A percentile compares a stretch with the other conserved stretches of the same genome.
Evolutionary conservation across 2,113 vertebrate genomes (phyloP).

Genomic region (Lontra canadensis): DNA sequence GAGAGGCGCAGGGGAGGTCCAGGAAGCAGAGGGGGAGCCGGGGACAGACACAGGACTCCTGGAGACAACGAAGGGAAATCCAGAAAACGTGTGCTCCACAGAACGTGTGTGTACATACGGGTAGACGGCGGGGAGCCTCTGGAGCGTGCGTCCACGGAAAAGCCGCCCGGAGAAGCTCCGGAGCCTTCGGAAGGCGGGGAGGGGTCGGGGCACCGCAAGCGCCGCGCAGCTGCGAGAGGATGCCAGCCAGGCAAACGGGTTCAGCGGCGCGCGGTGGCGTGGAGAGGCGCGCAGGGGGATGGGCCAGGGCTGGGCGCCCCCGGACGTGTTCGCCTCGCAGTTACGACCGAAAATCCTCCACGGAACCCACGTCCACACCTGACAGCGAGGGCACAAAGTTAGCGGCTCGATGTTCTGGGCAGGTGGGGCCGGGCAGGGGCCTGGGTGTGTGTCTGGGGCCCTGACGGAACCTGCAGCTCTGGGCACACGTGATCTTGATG

Average conservation of each 20-base stretch:
- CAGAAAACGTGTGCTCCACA: background rate
- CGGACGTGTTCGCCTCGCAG: too few species aligned
- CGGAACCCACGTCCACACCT: accelerated
- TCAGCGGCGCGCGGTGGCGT: too few species aligned
- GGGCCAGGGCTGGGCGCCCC: too few species aligned
- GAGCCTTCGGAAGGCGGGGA: background rate
- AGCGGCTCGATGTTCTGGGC: background rate
- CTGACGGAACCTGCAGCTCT: background rate
- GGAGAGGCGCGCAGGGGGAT: background rate
- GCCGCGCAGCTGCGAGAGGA: background rate
- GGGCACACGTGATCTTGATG: background rate
- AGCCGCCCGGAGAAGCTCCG: background rate
- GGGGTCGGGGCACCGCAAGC: background rate
- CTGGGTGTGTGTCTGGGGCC: background rate
- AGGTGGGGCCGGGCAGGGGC: background rate
- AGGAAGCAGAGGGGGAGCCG: background rate
- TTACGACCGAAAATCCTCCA: too few species aligned
- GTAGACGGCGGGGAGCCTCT: background rate
- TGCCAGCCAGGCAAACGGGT: background rate
- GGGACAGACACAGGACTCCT: background rate
- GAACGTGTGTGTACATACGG: accelerated
- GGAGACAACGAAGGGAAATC: background rate
- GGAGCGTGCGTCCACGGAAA: background rate
- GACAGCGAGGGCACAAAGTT: accelerated
- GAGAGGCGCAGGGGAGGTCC: accelerated